Conservation (phyloP, 2,888 invertebrate genomes). For the Prionchulus punctatus region DNA sequence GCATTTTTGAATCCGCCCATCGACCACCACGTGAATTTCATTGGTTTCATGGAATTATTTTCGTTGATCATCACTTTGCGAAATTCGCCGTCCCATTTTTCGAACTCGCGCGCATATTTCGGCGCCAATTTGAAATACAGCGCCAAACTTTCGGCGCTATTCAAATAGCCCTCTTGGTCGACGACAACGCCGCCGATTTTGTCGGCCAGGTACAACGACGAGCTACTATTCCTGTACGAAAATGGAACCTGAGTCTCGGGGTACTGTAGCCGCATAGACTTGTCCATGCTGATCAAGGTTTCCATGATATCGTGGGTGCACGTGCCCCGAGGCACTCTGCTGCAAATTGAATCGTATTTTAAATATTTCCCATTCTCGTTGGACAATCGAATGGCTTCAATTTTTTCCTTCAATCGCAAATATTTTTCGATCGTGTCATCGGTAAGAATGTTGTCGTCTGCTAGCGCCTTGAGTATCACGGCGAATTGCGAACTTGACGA, state of each 20-base stretch:
- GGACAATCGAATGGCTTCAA: neutral
- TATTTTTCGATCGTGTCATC: conserved; percentile 8
- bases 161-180: neutral
- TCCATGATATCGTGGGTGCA: neutral
- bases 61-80: neutral
- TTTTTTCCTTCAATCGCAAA: neutral
- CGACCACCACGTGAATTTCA: neutral
- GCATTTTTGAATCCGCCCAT: neutral
- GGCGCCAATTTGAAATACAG: conserved; percentile 6
- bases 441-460: neutral
- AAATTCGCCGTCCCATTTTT: conserved; percentile 1
- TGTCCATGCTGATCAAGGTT: neutral
- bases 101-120: neutral
- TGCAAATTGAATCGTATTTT: neutral
- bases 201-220: neutral
- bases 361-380: neutral
- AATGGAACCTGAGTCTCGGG: neutral
- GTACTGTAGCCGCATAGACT: too few relatives aligned
- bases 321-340: neutral
- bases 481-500: conserved; percentile 13
- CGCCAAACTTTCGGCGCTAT: conserved; percentile 6
- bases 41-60: neutral
- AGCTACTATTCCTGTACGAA: neutral
- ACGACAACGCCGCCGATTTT: conserved; percentile 9
- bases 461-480: conserved; percentile 16